phyloP scores from a whole-genome alignment of 2,888 invertebrate species.

The Cheilosia urbana region DNA sequence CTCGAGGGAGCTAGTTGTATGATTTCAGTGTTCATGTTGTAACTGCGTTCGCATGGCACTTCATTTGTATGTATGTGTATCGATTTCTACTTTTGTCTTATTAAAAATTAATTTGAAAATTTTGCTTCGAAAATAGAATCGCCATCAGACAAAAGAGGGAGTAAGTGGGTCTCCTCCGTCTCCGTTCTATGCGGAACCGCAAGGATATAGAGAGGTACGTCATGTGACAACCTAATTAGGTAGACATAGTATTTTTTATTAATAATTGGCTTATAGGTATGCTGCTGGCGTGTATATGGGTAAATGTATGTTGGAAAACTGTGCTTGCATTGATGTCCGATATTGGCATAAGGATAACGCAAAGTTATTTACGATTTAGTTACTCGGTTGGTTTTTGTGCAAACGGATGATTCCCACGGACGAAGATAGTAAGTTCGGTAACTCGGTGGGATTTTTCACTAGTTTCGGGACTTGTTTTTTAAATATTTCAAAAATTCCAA shows the following conservation, averaged over 20 bases:
- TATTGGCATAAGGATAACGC: constrained; percentile 25
- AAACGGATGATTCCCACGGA: constrained; percentile 66
- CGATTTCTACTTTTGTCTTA: constrained; percentile 66
- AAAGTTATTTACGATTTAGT: constrained; percentile 46
- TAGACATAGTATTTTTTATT: constrained; percentile 39
- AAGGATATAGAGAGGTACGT: constrained; percentile 18
- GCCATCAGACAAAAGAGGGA: neutral
- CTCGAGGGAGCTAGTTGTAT: neutral
- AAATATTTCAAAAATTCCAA: neutral
- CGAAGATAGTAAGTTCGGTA: constrained; percentile 48
- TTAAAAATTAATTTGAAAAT: constrained; percentile 71
- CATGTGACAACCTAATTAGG: constrained; percentile 57
- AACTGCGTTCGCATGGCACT: neutral
- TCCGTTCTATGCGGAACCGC: neutral
- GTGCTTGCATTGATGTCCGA: neutral
- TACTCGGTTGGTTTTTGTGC: constrained; percentile 58
- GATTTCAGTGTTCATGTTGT: neutral
- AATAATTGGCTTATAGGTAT: constrained; percentile 45
- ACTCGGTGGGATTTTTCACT: neutral
- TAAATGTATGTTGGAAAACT: neutral
- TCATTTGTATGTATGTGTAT: constrained; percentile 1
- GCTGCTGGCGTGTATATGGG: neutral
- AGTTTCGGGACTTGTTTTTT: neutral
- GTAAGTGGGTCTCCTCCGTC: neutral
- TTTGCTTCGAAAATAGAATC: constrained; percentile 38